Conservation (phyloP, 2,113 vertebrate species). For the Mustelus asterias region DNA sequence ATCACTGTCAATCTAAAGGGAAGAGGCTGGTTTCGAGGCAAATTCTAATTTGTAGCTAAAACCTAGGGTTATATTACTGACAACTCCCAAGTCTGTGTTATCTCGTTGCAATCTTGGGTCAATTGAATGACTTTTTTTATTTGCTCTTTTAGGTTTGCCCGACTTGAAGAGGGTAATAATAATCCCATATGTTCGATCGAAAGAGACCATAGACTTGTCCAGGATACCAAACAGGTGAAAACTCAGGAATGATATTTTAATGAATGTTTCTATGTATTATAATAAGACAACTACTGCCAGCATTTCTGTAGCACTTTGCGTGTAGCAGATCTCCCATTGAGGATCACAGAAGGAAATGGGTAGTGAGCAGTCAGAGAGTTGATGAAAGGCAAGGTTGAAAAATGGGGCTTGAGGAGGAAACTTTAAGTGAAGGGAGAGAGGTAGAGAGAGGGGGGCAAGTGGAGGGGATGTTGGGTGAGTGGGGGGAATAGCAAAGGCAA, state of each 20-base stretch:
- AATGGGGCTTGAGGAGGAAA: neutral
- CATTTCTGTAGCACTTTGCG: neutral
- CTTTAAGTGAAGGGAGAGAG: neutral
- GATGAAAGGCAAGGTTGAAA: neutral
- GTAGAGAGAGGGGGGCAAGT: neutral
- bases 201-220: conserved; percentile 75
- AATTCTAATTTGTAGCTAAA: neutral
- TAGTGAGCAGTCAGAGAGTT: neutral
- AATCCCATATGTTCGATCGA: conserved; percentile 74
- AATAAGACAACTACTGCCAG: neutral
- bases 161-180: conserved; percentile 82
- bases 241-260: neutral
- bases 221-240: conserved; percentile 77
- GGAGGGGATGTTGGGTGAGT: neutral
- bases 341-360: neutral
- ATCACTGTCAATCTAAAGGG: neutral
- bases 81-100: neutral
- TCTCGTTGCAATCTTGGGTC: neutral
- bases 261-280: neutral
- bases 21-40: neutral
- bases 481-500: neutral
- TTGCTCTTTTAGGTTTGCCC: conserved; percentile 66
- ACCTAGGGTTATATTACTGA: neutral
- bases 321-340: neutral
- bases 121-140: neutral